Conservation (phyloP, 53 echinoderm and acorn worm species). For the Crossaster papposus region DNA sequence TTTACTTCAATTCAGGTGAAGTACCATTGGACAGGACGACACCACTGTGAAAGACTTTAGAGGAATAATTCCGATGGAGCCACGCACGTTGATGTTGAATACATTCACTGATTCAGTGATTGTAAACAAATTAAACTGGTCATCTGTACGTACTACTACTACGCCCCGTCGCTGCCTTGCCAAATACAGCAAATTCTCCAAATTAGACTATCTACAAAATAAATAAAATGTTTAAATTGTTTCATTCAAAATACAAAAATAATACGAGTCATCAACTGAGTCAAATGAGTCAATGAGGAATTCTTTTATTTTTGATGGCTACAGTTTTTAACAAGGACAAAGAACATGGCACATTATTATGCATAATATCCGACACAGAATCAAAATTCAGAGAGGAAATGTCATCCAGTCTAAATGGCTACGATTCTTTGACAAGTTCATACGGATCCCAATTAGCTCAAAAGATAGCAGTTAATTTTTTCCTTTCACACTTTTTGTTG, state of each 20-base stretch:
- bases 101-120: too few species aligned
- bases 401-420: not conserved
- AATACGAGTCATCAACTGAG: not conserved
- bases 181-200: too few species aligned
- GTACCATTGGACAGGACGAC: too few species aligned
- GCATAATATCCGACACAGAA: conserved; percentile 41
- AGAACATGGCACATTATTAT: conserved; percentile 45
- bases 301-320: conserved; percentile 15
- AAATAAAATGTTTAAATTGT: not conserved
- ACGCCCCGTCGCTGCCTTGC: too few species aligned
- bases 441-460: not conserved
- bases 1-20: too few species aligned
- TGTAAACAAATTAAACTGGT: too few species aligned
- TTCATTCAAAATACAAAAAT: not conserved
- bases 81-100: too few species aligned
- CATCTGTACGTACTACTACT: too few species aligned
- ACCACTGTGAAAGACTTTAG: too few species aligned
- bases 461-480: not conserved
- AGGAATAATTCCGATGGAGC: too few species aligned
- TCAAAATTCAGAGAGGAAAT: conserved; percentile 10
- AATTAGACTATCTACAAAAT: too few species aligned
- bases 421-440: not conserved
- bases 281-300: conserved; percentile 2
- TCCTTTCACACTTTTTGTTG: not conserved
- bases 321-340: conserved; percentile 12